Conservation (phyloP, 2,113 vertebrate species). For the human (Homo sapiens) region DNA sequence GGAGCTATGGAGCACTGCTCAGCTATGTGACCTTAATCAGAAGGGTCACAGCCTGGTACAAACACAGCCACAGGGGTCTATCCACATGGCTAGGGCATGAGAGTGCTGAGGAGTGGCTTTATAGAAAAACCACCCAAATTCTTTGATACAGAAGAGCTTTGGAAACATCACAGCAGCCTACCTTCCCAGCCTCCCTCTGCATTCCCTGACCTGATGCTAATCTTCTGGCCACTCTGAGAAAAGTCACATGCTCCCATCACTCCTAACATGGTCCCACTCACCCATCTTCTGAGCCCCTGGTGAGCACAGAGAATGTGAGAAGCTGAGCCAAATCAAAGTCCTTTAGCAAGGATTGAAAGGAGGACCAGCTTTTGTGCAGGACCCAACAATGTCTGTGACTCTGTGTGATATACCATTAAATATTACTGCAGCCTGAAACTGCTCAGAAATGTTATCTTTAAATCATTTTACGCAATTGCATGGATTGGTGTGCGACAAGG, state of each 20-base stretch:
- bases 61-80: no score
- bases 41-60: not conserved
- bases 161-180: not conserved
- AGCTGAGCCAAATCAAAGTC: not conserved
- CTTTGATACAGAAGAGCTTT: not conserved
- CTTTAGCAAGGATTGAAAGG: not conserved
- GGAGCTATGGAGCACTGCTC: not conserved
- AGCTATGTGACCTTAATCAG: not conserved
- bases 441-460: not conserved
- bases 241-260: not conserved
- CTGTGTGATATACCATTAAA: not conserved
- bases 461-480: not conserved
- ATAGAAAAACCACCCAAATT: not conserved
- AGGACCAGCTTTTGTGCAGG: not conserved
- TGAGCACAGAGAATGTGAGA: not conserved
- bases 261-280: not conserved
- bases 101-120: not conserved
- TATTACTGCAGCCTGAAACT: not conserved
- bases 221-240: not conserved
- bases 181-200: not conserved
- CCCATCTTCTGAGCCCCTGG: not conserved
- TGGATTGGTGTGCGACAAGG: not conserved
- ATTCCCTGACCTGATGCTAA: not conserved
- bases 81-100: no score
- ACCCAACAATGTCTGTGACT: not conserved